Evolutionary conservation across 2,797 vertebrate genomes (phyloP).

Genomic region (Alauda arvensis): DNA sequence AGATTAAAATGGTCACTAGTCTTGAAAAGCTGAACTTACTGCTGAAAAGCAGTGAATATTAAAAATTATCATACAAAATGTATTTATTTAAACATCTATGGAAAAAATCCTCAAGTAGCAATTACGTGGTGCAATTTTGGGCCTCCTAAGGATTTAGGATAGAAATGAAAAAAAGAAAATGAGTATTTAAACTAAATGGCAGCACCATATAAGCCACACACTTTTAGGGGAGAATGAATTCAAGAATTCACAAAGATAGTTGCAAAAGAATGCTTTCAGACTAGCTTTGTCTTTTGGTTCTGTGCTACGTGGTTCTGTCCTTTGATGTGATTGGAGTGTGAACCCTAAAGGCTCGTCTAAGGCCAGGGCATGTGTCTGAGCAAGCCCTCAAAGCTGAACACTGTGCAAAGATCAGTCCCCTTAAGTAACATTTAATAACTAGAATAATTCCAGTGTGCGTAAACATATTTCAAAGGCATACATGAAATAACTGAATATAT

Average conservation of each 20-base stretch:
- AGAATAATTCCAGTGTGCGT: not conserved
- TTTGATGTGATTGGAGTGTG: not conserved
- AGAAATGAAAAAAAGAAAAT: not conserved
- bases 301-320: not conserved
- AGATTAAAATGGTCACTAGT: not conserved
- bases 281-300: not conserved
- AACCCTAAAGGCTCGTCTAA: not conserved
- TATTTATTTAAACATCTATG: not conserved
- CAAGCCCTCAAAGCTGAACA: not conserved
- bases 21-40: not conserved
- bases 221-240: not conserved
- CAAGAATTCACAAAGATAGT: not conserved
- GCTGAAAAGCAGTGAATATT: not conserved
- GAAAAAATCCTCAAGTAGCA: not conserved
- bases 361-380: not conserved
- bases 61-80: not conserved
- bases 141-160: not conserved
- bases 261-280: not conserved
- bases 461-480: slow-evolving; percentile 49
- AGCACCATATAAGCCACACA: not conserved
- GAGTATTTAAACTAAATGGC: not conserved
- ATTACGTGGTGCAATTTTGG: not conserved
- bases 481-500: slow-evolving; percentile 38
- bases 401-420: not conserved
- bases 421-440: not conserved